Evolutionary conservation across 1,140 invertebrate genomes (phyloP).

Genomic region (Drosophila chauvacae): DNA sequence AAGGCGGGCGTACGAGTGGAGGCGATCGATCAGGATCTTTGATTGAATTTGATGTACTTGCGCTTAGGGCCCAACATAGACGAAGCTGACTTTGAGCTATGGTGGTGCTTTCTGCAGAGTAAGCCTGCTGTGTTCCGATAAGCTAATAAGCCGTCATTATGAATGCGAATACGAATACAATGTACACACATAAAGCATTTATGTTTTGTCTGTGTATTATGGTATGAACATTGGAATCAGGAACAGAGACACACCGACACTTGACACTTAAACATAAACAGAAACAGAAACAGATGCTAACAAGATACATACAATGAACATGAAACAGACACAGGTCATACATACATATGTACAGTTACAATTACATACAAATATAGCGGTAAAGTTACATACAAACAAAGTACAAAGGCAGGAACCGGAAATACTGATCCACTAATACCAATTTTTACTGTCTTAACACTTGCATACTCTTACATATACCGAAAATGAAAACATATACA

Average conservation of each 20-base stretch:
- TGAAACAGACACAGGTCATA: background rate
- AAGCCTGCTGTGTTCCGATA: slow-evolving; percentile 70
- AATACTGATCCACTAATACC: background rate
- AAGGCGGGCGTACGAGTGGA: background rate
- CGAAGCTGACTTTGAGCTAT: slow-evolving; percentile 84
- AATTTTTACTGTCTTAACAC: slow-evolving; percentile 1
- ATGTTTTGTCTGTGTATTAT: slow-evolving; percentile 74
- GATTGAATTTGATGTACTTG: slow-evolving; percentile 25
- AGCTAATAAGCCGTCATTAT: slow-evolving; percentile 47
- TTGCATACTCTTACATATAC: slow-evolving; percentile 4
- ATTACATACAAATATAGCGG: slow-evolving; percentile 1
- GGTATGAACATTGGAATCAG: slow-evolving; percentile 64
- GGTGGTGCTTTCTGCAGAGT: slow-evolving; percentile 84
- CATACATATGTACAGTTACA: slow-evolving; percentile 2
- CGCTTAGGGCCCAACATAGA: slow-evolving; percentile 80
- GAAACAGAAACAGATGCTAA: slow-evolving; percentile 15
- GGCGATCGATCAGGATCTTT: slow-evolving; percentile 9
- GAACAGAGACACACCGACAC: slow-evolving; percentile 6
- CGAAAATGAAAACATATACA: slow-evolving; percentile 13
- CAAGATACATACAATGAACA: background rate
- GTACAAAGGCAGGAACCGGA: slow-evolving; percentile 2
- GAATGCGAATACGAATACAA: slow-evolving; percentile 58
- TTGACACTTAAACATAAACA: slow-evolving; percentile 16
- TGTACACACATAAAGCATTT: slow-evolving; percentile 70
- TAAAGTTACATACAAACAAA: slow-evolving; percentile 1